A percentile compares a stretch with the other conserved stretches of the same genome.
These are phyloP conservation scores for Neopipo cinnamomea DNA, from an alignment of 2,113 vertebrate genomes.

Conservation along the genomic window DNA sequence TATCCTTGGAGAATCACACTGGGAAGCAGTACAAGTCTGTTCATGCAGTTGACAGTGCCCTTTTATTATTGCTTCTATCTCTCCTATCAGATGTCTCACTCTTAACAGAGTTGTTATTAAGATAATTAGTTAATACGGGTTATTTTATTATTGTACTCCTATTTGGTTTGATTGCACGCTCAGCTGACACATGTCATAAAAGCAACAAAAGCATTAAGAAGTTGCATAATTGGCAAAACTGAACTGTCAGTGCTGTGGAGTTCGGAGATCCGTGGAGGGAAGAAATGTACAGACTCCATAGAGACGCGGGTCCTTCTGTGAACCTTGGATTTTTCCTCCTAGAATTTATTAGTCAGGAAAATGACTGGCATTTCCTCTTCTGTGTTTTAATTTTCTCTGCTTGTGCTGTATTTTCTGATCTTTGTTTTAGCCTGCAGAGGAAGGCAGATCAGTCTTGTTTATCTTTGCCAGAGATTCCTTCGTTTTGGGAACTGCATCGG, in stretches of 20 bases:
- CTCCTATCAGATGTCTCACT: slow-evolving; percentile 38
- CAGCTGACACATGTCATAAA: slow-evolving; percentile 27
- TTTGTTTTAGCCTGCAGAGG: slow-evolving; percentile 30
- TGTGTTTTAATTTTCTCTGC: slow-evolving; percentile 46
- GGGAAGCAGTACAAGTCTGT: not conserved
- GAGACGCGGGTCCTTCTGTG: not conserved
- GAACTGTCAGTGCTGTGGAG: not conserved
- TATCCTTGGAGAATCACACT: not conserved
- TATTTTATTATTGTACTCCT: slow-evolving; percentile 54
- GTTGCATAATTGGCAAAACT: slow-evolving; percentile 34
- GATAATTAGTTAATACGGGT: slow-evolving; percentile 61
- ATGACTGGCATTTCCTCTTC: slow-evolving; percentile 60
- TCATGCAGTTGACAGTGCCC: not conserved
- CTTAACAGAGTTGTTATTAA: slow-evolving; percentile 54
- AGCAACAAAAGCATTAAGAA: slow-evolving; percentile 31
- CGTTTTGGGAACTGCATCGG: slow-evolving; percentile 32
- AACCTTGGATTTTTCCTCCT: slow-evolving; percentile 28
- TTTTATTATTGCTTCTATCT: slow-evolving; percentile 33
- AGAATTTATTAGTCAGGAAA: slow-evolving; percentile 39
- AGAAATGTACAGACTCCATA: not conserved
- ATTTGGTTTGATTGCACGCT: slow-evolving; percentile 32
- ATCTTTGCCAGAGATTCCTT: slow-evolving; percentile 60
- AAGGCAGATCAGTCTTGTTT: slow-evolving; percentile 44
- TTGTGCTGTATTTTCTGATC: slow-evolving; percentile 42
- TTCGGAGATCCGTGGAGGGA: not conserved